phyloP scores from a whole-genome alignment of 2,888 invertebrate species.

The Amphipoea oculea region DNA sequence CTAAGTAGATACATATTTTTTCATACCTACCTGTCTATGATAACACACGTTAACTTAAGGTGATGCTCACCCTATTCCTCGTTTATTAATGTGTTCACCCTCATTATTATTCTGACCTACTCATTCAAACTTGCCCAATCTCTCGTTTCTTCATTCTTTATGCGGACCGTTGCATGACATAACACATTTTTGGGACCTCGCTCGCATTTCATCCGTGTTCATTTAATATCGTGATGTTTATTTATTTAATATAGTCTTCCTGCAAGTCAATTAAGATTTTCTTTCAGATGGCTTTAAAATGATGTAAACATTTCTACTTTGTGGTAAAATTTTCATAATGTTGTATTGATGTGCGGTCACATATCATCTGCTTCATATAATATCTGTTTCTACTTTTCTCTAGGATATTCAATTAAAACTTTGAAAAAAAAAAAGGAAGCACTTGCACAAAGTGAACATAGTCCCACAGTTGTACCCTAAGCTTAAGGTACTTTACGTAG shows the following conservation, averaged over 20 bases:
- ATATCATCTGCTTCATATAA: not conserved
- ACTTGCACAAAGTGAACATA: not conserved
- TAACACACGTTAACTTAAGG: not conserved
- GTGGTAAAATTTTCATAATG: not conserved
- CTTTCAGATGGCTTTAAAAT: not conserved
- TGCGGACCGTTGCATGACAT: constrained; percentile 43
- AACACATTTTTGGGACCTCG: constrained; percentile 46
- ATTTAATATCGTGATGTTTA: constrained; percentile 26
- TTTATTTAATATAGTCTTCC: not conserved
- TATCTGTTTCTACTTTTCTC: no score
- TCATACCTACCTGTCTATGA: not conserved
- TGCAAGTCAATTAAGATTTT: not conserved
- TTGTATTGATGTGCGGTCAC: not conserved
- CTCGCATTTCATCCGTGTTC: constrained; percentile 6
- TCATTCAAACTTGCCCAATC: constrained; percentile 33
- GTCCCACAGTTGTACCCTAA: constrained; percentile 7
- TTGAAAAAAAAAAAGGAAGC: not conserved
- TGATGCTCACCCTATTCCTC: not conserved
- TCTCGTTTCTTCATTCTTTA: constrained; percentile 48
- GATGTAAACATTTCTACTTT: not conserved
- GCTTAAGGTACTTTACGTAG: constrained; percentile 31
- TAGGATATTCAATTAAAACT: not conserved
- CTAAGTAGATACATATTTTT: not conserved
- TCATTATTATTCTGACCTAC: constrained; percentile 50
- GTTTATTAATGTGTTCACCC: constrained; percentile 33